A percentile compares a stretch with the other conserved stretches of the same genome.
Conservation (phyloP, 2,888 invertebrate genomes). For the Calameuta idolon region DNA sequence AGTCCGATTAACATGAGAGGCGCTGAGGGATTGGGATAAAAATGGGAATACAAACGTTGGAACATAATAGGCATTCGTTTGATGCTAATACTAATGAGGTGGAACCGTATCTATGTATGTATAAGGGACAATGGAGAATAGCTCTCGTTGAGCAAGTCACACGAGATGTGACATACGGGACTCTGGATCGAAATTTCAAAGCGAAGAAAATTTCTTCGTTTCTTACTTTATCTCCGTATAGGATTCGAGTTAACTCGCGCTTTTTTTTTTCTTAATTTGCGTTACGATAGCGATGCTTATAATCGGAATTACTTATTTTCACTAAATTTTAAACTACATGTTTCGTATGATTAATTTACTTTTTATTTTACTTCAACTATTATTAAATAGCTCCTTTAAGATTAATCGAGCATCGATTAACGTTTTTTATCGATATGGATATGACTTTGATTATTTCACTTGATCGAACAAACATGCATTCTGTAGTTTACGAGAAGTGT, state of each 20-base stretch:
- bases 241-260: neutral
- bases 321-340: neutral
- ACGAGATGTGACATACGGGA: neutral
- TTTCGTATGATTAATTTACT: neutral
- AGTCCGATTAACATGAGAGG: constrained; percentile 43
- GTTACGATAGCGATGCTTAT: neutral
- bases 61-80: constrained; percentile 53
- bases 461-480: neutral
- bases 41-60: constrained; percentile 58
- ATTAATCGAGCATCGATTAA: neutral
- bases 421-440: too few species aligned
- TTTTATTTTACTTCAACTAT: neutral
- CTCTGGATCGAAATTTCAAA: neutral
- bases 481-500: neutral
- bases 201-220: neutral
- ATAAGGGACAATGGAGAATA: constrained; percentile 41
- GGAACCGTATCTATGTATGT: constrained; percentile 33
- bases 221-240: neutral
- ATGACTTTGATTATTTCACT: neutral
- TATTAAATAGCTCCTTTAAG: neutral
- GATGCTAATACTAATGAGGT: constrained; percentile 60
- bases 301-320: neutral
- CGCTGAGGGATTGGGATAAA: constrained; percentile 55
- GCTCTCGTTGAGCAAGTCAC: constrained; percentile 26
- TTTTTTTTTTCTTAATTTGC: neutral